Evolutionary conservation across 2,113 vertebrate species (phyloP), one percentile per base, ranked within the genome.

Genomic region (Maccullochella peelii): DNA sequence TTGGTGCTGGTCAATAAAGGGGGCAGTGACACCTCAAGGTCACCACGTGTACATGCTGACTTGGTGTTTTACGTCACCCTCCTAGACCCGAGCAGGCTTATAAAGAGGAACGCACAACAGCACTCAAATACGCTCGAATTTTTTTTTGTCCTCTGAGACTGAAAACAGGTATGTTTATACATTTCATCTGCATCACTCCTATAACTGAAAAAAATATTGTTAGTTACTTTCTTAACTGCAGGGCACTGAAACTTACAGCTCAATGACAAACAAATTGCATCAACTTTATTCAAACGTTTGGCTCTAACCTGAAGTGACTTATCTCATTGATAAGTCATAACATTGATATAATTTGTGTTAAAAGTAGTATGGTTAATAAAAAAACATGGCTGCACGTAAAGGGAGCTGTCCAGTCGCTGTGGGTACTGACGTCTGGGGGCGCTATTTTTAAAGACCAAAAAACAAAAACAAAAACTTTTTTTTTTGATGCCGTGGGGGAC

Each of bases 81-180:
- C 27, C 36, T 18, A 2, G 27, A 23, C 23, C 23, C 57, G 33
- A 57, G 66, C 6, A 61, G 59, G 67, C 59, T 69, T 96, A 95
- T 95, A 95, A 91, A 93, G 73, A 87, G 85, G 70, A 59, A 85
- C 44, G 63, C 50, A 57, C 54, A 69, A n/a, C 36, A 40, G 12
- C 12, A 10, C 63, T 11, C 69, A 76, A 67, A 83, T 71, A 76
- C 68, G 87, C 12, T 73, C 59, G n/a, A 68, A 50, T 80, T 80
- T 70, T 76, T 66, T 80, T 8, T 23, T 86, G 70, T 86, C 33
- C 33, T 76, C 65, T 82, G 77, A 85, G 50, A 83, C 73, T 3
- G 55, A 77, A 80, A 86, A 78, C 74, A 93, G 94, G 95, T 95
- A 93, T 33, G 93, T 77, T 66, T 33, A 77, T 6, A 20, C 5